Evolutionary conservation across 2,113 vertebrate species (phyloP), one percentile per base, ranked within the genome.

Genomic region (Etheostoma spectabile): DNA sequence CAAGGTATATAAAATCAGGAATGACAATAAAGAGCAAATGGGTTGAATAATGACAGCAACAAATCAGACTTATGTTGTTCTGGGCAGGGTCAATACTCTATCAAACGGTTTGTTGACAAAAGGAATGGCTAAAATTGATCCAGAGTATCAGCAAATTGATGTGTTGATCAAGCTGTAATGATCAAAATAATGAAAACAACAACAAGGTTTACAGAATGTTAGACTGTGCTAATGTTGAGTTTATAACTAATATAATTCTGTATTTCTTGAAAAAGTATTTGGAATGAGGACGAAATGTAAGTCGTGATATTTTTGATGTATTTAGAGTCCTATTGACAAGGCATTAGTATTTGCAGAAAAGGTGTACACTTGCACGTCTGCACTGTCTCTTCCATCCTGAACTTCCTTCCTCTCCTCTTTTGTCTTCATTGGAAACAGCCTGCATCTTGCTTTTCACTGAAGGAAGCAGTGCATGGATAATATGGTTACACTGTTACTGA

Each of bases 401-500:
- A 48, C 86, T 75, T 86, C 63, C 79, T 59, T 74, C 78, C 83
- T 67, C 57, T 57, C 24, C 55, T 82, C 84, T 64, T 91, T 90
- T 91, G 90, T 92, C 92, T 90, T 92, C 88, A 89, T 92, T 87
- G 77, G 77, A 91, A 92, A 74, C 92, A 91, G 92, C 74, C 91
- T 80, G 88, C 85, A 75, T 90, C 85, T 91, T 91, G 88, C 91
- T 88, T 89, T 87, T 82, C 83, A 91, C 80, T 67, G 91, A 85
- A 88, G 94, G 94, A 94, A 95, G 92, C 94, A 92, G 93, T 88
- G 93, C 91, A 91, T 90, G 91, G 87, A 88, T 96, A 95, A 96
- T 93, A 86, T 82, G 90, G 94, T 96, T 95, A 95, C 74, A 77
- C 91, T 86, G 91, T 89, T 91, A 89, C 94, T 95, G 94, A 95